Base-by-base conservation (phyloP, 2,888 invertebrate genomes). In the Syrphus vitripennis region DNA sequence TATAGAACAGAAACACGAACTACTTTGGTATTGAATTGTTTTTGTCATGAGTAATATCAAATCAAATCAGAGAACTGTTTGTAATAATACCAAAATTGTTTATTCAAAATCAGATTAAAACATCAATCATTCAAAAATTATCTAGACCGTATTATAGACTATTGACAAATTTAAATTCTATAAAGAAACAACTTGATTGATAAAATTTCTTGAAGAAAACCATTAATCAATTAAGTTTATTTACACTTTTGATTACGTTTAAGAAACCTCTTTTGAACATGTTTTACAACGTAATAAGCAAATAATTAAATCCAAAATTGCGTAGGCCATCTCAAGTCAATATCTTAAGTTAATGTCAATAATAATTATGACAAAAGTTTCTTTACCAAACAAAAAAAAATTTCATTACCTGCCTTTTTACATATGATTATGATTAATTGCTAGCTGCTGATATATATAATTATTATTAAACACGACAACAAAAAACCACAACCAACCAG, bases 321-420 rank as follows among this genome's bases (percentile, higher is more conserved):
- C 24, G 59, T 37, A 59, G 37, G 19, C 19, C 10, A 14, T 21
- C 21, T 12, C 21, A 21, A 48, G 1, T 21, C 14, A 48, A 21
- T 59, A 37, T 59, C 59, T 59, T 61, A 24, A 61, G 24, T 31
- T 24, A 4, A 16, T 61, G 40, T 61, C 61, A 61, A 40, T 40
- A 61, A 21, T n/a, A 21, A 61, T 37, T 24, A 40, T n/a, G 61
- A 37, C 61, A n/a, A 59, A 57, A 37, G 21, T 6, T n/a, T n/a
- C 21, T 21, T 14, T n/a, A 19, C n/a, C 10, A n/a, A 9, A 31
- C 2, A 10, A 34, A 29, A n/a, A 55, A 55, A 16, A 37, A 19
- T 12, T 6, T 4, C 14, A 37, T 37, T 37, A 21, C 10, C 4
- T 12, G 12, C 10, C 4, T 12, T 5, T 21, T 3, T 48, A 19